Base-by-base conservation (phyloP, 2,888 invertebrate species). In the Cepaea hortensis region DNA sequence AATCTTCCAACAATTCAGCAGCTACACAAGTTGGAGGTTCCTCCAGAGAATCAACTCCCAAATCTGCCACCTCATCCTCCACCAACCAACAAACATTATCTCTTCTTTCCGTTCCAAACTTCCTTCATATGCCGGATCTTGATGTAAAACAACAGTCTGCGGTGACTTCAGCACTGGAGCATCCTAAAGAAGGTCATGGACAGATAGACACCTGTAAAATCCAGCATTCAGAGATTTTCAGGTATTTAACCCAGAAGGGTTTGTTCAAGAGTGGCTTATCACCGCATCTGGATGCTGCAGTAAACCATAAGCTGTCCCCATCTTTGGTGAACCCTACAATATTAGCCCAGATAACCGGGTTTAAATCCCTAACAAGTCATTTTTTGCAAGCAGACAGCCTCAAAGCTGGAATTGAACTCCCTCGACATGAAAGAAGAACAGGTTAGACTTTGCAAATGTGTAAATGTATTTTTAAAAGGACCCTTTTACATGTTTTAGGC, bases 221-320 rank as follows among this genome's bases (percentile, higher is more conserved):
- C 81, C 90, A 91, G 80, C 91, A 92, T 61, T 93, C 93, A 0
- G 91, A 91, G 80, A 91, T 93, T 82, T 94, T 92, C 90, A 94
- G 93, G 89, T 94, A 93, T 89, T 92, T 94, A 92, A 92, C 93
- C 88, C 92, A 92, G 86, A 93, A 93, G 84, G 93, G 92, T 11
- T 89, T 93, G 90, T 91, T 92, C 82, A 87, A 87, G 72, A 87
- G 88, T 81, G 88, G 88, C 81, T 89, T 91, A 81, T 83, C 77
- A 73, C 88, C 77, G 81, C 85, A 83, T 88, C 88, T 77, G 86
- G 87, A 81, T 87, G 88, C 85, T 87, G 80, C 87, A 89, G 88
- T 81, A 90, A 86, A 86, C 88, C 75, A 87, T 89, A 87, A 72
- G 46, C 20, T 75, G 77, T 89, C 86, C 23, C 89, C 75, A 86